Base-by-base conservation (phyloP, 2,888 invertebrate genomes). In the Orthosia gracilis region DNA sequence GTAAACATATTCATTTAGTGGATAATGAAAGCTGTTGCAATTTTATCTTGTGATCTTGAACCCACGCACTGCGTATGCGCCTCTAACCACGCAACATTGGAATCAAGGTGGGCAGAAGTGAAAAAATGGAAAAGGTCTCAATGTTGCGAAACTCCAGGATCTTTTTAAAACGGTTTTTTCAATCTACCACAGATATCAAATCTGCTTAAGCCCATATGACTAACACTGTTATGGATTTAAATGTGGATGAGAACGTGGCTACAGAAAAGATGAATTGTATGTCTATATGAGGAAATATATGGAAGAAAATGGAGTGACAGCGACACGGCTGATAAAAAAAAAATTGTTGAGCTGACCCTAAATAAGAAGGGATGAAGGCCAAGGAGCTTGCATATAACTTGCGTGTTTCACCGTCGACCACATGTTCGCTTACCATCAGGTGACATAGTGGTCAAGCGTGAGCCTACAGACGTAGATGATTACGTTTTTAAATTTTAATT, bases 11-110 rank as follows among this genome's bases (percentile, higher is more conserved):
- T 77, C 73, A 80, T 85, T 86, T 86, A 68, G 73, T 65, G 70
- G 82, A 87, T 81, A 85, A 87, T 73, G 80, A 87, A 86, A 88
- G 84, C 78, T 78, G 73, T 84, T 71, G 84, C 83, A 84, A 84
- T 78, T 58, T 65, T 75, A 78, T 66, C 50, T 62, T 69, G 69
- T 68, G 85, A 83, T 86, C 87, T 76, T 87, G 85, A 88, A 86
- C 90, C 90, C 89, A 90, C 90, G 82, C 88, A 66, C 26, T 55
- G 26, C 58, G 52, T 47, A 71, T 69, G 75, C 77, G 67, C 73
- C 67, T 76, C 64, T 76, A 69, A 73, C 63, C 79, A 69, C 69
- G 69, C 77, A 78, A 82, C 67, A 81, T 78, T 76, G 49, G 77
- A 89, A 84, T 87, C 88, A 88, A 89, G 86, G 89, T 85, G 75